These are phyloP conservation scores for Icerya purchasi DNA, from an alignment of 2,888 invertebrate genomes.

Conservation along the genomic window DNA sequence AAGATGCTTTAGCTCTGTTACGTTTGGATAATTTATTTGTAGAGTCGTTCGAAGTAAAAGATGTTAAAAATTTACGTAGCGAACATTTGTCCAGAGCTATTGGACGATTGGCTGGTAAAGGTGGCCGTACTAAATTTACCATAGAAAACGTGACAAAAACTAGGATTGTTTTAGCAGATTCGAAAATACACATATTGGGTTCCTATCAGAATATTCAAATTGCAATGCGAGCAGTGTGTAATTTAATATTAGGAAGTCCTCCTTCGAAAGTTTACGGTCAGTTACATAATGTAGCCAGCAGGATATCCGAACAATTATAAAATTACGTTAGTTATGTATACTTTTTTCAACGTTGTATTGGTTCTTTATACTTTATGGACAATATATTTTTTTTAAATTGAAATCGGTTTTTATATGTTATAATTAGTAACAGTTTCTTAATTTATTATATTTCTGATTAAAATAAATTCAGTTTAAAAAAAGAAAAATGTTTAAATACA, in stretches of 20 bases:
- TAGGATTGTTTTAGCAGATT: constrained; percentile 87
- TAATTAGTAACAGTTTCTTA: no score
- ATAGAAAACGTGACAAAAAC: constrained; percentile 99
- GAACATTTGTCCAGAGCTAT: constrained; percentile 90
- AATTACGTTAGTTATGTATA: no score
- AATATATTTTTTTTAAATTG: no score
- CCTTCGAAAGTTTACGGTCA: constrained; percentile 97
- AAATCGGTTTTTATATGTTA: no score
- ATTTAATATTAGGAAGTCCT: constrained; percentile 87
- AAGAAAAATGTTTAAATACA: no score
- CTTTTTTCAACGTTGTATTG: no score
- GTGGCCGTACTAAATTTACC: constrained; percentile 88
- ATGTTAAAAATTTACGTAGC: constrained; percentile 84
- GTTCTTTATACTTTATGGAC: no score
- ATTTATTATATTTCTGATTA: no score
- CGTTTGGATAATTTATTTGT: constrained; percentile 90
- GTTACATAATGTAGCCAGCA: constrained; percentile 26
- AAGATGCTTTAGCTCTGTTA: constrained; percentile 83
- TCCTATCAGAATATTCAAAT: constrained; percentile 91
- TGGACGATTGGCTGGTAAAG: constrained; percentile 93
- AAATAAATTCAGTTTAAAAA: no score
- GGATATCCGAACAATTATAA: constrained; percentile 11
- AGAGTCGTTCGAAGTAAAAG: constrained; percentile 90
- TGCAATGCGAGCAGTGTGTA: constrained; percentile 84
- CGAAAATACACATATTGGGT: constrained; percentile 89